Conservation (phyloP, 2,113 vertebrate species). For the Neotoma lepida region DNA sequence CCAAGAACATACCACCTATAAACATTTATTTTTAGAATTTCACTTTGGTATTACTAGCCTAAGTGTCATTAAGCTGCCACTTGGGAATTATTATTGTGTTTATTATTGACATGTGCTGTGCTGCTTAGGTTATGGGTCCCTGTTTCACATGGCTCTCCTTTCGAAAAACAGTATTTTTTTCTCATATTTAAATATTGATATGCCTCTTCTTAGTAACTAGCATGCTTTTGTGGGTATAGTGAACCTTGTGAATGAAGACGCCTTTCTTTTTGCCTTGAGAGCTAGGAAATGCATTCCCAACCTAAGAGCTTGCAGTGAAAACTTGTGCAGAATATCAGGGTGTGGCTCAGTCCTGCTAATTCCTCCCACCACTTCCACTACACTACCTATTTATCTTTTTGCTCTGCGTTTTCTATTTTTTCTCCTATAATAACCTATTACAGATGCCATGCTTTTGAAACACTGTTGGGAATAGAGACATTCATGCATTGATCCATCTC, state of each 20-base stretch:
- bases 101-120: not conserved
- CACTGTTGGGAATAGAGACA: not conserved
- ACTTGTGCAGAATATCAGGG: not conserved
- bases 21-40: conserved; percentile 19
- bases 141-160: not conserved
- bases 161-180: not conserved
- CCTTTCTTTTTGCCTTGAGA: conserved; percentile 8
- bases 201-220: not conserved
- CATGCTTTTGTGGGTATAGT: not conserved
- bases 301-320: not conserved
- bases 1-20: not conserved
- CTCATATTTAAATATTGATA: not conserved
- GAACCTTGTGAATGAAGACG: not conserved
- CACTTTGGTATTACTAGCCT: not conserved
- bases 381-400: not conserved
- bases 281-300: not conserved
- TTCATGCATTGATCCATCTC: not conserved
- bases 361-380: not conserved
- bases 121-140: not conserved
- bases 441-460: not conserved
- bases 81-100: too few relatives aligned
- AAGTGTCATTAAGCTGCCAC: not conserved
- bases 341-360: not conserved
- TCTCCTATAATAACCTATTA: not conserved
- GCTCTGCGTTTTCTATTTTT: not conserved